Base-by-base conservation (phyloP, 2,888 invertebrate genomes). In the Thysanoteuthis rhombus region DNA sequence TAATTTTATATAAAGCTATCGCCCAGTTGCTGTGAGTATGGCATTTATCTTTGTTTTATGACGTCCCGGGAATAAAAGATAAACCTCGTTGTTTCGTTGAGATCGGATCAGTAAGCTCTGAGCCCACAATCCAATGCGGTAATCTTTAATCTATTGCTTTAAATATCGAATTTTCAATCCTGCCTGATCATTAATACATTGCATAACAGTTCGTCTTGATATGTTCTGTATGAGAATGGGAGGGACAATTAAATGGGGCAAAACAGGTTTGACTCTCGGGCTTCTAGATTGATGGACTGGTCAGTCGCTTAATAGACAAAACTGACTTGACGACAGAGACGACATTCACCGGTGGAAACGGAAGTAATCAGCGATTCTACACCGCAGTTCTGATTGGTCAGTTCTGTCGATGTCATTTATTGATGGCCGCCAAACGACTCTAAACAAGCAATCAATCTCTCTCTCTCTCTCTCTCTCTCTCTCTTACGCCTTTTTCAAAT, bases 341-440 rank as follows among this genome's bases (percentile, higher is more conserved):
- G 75, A 16, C 75, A 75, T 75, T 75, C n/a, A n/a, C n/a, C 19
- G 75, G 19, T 75, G n/a, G 75, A 75, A 36, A 19, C 75, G 75
- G 75, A 75, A 75, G 75, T 75, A 75, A 75, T 75, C 75, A 75
- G n/a, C 75, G 75, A 36, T 75, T n/a, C 75, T 75, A n/a, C n/a
- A 75, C 75, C 16, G n/a, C 12, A 16, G 75, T 75, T 75, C n/a
- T 75, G 75, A 75, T 75, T 75, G 75, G 75, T 36, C 75, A n/a
- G 4, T n/a, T 75, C n/a, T n/a, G n/a, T 75, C 28, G 22, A 25
- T 52, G 75, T n/a, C 75, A 75, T 75, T 75, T n/a, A 75, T 75
- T 75, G 75, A 75, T 75, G 75, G n/a, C n/a, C n/a, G n/a, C n/a
- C 75, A 75, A 75, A 75, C 12, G 75, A 75, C 75, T 1, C 25